These are phyloP conservation scores for Trichoplusia ni DNA, from an alignment of 1,140 invertebrate genomes.

Conservation along the genomic window DNA sequence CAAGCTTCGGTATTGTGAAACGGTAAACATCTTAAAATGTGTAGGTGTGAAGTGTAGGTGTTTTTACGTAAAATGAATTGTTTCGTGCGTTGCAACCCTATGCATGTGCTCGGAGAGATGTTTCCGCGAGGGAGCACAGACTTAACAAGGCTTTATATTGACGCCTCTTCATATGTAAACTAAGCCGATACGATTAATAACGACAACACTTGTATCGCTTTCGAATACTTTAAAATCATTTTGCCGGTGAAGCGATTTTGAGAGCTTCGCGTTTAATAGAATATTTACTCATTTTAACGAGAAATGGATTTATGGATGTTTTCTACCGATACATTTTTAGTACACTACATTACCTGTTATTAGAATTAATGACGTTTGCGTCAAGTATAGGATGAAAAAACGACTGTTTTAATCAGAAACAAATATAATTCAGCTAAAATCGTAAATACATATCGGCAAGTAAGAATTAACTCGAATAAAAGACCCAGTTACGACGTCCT, in stretches of 20 bases:
- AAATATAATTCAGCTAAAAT: slow-evolving; percentile 19
- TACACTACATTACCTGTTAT: no score
- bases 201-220: slow-evolving; percentile 3
- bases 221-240: neutral
- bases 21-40: neutral
- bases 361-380: no score
- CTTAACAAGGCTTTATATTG: slow-evolving; percentile 51
- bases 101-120: slow-evolving; percentile 15
- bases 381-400: no score
- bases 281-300: no score
- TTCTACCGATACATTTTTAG: no score
- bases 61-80: neutral
- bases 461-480: slow-evolving; percentile 5
- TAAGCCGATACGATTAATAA: slow-evolving; percentile 19
- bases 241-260: no score
- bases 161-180: slow-evolving; percentile 36
- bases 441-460: slow-evolving; percentile 10
- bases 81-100: slow-evolving; percentile 9
- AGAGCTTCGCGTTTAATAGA: no score
- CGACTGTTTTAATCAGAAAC: slow-evolving; percentile 14
- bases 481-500: slow-evolving; percentile 40
- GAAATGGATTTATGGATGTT: no score
- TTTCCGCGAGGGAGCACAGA: slow-evolving; percentile 54
- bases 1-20: neutral
- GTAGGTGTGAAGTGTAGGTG: neutral